Conservation (phyloP, 1,140 invertebrate species). For the Conus betulinus region DNA sequence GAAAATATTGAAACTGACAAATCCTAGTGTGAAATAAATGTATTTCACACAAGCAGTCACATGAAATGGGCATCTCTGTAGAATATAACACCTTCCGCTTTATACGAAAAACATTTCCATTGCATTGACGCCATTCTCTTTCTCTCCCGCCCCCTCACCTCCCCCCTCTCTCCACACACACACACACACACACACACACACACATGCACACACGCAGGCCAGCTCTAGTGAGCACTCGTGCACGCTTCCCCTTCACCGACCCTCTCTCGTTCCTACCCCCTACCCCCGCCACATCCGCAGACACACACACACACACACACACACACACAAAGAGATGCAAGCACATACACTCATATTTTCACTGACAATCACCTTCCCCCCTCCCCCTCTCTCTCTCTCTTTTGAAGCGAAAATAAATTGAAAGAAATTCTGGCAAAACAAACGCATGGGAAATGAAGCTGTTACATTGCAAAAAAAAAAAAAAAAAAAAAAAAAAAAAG, state of each 20-base stretch:
- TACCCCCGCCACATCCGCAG: neutral
- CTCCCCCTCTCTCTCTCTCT: neutral
- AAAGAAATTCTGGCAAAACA: neutral
- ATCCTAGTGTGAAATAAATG: too few species aligned
- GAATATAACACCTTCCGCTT: too few species aligned
- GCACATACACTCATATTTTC: neutral
- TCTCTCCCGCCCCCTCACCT: too few species aligned
- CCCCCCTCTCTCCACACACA: too few species aligned
- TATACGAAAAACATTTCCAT: too few species aligned
- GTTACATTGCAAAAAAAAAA: too few species aligned
- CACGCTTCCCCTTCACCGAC: neutral
- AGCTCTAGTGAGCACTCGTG: too few species aligned
- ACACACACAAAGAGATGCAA: neutral
- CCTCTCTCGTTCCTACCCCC: neutral
- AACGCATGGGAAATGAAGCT: neutral
- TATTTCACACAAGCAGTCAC: neutral
- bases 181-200: too few species aligned
- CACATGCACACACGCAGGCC: too few species aligned
- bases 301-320: neutral
- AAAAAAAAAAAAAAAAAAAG: too few species aligned
- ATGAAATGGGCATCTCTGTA: neutral
- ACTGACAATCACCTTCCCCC: neutral
- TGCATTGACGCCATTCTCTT: too few species aligned
- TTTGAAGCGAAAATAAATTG: neutral
- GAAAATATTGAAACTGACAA: neutral